Conservation (phyloP, 2,113 vertebrate species). For the Sylvietta virens region DNA sequence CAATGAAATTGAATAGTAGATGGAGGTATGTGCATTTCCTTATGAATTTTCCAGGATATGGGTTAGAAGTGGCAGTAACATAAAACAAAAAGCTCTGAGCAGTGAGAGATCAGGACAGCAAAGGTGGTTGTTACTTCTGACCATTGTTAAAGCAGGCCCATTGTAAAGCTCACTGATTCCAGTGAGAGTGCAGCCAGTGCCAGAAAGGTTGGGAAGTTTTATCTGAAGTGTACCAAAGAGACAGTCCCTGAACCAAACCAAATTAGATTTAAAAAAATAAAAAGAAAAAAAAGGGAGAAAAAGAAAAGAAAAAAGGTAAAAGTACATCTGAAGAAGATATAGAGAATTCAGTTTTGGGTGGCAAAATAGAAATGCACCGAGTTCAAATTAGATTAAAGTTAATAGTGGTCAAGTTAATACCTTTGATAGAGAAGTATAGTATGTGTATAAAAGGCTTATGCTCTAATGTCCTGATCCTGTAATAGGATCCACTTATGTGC, state of each 20-base stretch:
- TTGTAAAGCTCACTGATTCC: background rate
- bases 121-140: background rate
- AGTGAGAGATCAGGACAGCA: background rate
- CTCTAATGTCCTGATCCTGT: background rate
- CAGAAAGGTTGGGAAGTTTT: background rate
- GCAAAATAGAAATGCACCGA: background rate
- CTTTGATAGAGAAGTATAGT: background rate
- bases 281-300: too few relatives aligned
- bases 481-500: background rate
- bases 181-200: background rate
- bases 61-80: background rate
- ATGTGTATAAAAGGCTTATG: background rate
- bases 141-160: background rate
- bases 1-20: background rate
- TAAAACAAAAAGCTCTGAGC: background rate
- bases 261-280: background rate
- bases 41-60: background rate
- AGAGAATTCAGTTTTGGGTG: background rate
- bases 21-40: background rate
- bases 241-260: background rate
- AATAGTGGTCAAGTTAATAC: background rate
- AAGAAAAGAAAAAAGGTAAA: background rate
- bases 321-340: background rate
- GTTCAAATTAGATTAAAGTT: background rate
- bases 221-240: background rate